Base-by-base conservation (phyloP, 2,797 vertebrate species). In the Cichlasoma orientale region DNA sequence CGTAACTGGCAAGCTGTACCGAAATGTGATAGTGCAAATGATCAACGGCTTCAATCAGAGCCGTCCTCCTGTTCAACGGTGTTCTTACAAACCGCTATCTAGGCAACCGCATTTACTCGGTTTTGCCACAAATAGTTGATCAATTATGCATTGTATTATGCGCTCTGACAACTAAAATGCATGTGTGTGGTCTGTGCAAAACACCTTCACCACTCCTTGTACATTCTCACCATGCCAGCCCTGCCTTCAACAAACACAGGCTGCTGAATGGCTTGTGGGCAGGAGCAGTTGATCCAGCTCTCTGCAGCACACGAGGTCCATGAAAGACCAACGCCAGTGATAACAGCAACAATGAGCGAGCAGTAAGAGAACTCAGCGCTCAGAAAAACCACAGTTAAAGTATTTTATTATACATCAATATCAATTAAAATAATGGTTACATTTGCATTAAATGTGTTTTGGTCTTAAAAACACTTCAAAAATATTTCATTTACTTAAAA, bases 161-260 rank as follows among this genome's bases (percentile, higher is more conserved):
- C 23, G 7, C 27, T 47, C 27, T 12, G 3, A 50, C n/a, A 6
- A 68, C 8, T 29, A 36, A 56, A 31, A 1, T 71, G 44, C 57
- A 71, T 23, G 69, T 33, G 63, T 72, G 56, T 38, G 19, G 79
- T 70, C 74, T 59, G 66, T 82, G 71, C 52, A 31, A 10, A 66
- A 76, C 75, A 86, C 72, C 77, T 77, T 66, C 58, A 80, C 86
- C 89, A 88, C 91, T 90, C 92, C 92, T 91, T 88, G 80, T 52
- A 83, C 89, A 90, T 92, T 93, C 89, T 87, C 83, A 61, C 76
- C 58, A 74, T 82, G 85, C 79, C 84, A 84, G 82, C 85, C 87
- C 86, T 87, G 72, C 95, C 95, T 92, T 95, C 52, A 69, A 83
- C 92, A 95, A 94, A 95, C 92, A 94, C 70, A 7, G 74, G 74